Evolutionary conservation across 2,113 vertebrate genomes (phyloP), one percentile per base, ranked within the genome.

Genomic region (Alces alces): DNA sequence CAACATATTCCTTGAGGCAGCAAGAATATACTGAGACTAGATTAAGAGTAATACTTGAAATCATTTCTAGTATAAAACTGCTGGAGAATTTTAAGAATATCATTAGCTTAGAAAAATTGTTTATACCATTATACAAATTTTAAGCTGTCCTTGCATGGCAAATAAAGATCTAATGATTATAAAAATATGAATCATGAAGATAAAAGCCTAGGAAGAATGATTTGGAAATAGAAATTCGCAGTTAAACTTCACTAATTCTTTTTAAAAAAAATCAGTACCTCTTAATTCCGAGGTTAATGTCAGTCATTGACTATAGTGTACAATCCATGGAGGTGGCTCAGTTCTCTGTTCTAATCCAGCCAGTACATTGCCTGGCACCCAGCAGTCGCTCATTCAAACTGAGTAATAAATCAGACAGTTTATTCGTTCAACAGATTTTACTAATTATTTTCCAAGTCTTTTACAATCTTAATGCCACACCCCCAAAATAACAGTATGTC

Each of bases 381-480:
- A 27, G 84, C 28, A 61, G 91, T 82, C 0, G 1, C 27, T 33
- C 7, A 15, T 23, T 88, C 64, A 85, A 39, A 70, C 0, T 19
- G 17, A 83, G 55, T 36, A 28, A 66, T 16, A 16, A 86, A 50
- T 45, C 15, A 80, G 4, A 43, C 1, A 61, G 30, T 64, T 83
- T 57, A 54, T 92, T 95, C 87, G 97, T 97, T 93, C 17, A 76
- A 97, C 89, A 95, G 76, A 86, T 17, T 85, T 92, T 91, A 89
- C 60, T 91, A 16, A 90, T 76, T 82, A 57, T 39, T 89, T 89
- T 92, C 58, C 25, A 54, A 82, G 30, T 93, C 19, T 98, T 98
- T 96, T 97, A 98, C 97, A 98, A 96, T 95, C 33, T 91, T 93
- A 96, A 2, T n/a, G 16, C 0, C 52, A 90, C 30, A 50, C 97